Conservation (phyloP, 2,797 vertebrate species). For the Miichthys miiuy region DNA sequence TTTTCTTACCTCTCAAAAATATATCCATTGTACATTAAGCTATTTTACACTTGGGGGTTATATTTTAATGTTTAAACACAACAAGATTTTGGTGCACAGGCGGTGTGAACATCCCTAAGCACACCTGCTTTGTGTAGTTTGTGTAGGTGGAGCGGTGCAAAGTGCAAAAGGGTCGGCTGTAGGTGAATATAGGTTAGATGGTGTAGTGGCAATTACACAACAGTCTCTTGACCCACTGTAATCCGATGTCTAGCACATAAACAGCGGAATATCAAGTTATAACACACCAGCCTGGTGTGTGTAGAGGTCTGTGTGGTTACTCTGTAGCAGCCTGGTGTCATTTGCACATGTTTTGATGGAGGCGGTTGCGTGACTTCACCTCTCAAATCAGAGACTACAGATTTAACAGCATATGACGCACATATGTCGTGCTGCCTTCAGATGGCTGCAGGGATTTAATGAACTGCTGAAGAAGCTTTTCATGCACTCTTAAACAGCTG, state of each 20-base stretch:
- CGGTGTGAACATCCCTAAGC: neutral
- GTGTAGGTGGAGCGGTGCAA: neutral
- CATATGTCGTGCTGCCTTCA: neutral
- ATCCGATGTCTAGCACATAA: neutral
- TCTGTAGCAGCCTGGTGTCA: neutral
- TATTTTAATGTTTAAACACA: neutral
- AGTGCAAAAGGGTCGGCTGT: neutral
- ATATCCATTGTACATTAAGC: too few species aligned
- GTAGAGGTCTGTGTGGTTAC: neutral
- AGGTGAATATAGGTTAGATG: too few species aligned
- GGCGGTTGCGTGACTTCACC: neutral
- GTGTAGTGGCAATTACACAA: too few species aligned
- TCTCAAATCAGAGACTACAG: neutral
- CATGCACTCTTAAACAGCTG: neutral
- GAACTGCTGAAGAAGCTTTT: neutral
- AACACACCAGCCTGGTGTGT: neutral
- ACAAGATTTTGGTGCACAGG: neutral
- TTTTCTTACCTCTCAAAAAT: too few species aligned
- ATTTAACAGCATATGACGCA: neutral
- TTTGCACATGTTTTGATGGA: neutral
- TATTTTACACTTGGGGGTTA: too few species aligned
- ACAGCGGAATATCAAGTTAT: neutral
- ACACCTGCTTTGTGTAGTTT: neutral
- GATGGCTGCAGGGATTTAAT: neutral
- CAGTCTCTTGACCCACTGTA: neutral